Evolutionary conservation across 2,888 invertebrate genomes (phyloP).

Genomic region (Xanthostigma xanthostigma): DNA sequence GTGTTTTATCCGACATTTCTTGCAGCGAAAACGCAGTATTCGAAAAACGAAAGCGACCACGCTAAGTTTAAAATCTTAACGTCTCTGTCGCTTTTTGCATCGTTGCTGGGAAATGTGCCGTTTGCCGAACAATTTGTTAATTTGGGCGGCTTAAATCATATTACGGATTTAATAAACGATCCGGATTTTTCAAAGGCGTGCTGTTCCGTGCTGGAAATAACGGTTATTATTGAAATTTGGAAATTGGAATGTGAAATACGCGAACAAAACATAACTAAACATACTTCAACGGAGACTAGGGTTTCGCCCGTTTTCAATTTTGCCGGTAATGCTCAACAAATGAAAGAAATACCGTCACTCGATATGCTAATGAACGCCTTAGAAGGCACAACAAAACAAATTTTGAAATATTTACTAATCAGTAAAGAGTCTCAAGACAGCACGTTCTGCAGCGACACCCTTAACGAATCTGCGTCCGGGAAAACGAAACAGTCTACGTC

Average conservation of each 20-base stretch:
- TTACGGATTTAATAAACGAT: slow-evolving; percentile 35
- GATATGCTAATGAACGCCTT: slow-evolving; percentile 3
- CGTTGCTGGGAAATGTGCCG: slow-evolving; percentile 35
- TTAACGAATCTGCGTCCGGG: too few relatives aligned
- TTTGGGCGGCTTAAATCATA: slow-evolving; percentile 38
- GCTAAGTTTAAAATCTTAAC: slow-evolving; percentile 42
- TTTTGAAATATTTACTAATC: not conserved
- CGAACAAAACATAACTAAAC: slow-evolving; percentile 8
- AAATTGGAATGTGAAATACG: slow-evolving; percentile 27
- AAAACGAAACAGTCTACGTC: too few relatives aligned
- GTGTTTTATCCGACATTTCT: slow-evolving; percentile 46
- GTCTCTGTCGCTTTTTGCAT: slow-evolving; percentile 42
- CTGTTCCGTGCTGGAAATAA: slow-evolving; percentile 43
- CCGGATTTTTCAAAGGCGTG: slow-evolving; percentile 40
- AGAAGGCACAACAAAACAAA: not conserved
- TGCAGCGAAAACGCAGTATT: slow-evolving; percentile 35
- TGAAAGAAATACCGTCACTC: slow-evolving; percentile 5
- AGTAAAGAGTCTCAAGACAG: not conserved
- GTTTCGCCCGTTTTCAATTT: too few relatives aligned
- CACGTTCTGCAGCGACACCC: too few relatives aligned
- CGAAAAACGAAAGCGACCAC: slow-evolving; percentile 29
- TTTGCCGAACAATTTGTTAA: slow-evolving; percentile 44
- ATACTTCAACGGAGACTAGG: not conserved
- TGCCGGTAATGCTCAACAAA: not conserved
- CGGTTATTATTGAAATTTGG: slow-evolving; percentile 42